phyloP scores from a whole-genome alignment of 2,113 vertebrate genomes.

The Hemiprocne comata region DNA sequence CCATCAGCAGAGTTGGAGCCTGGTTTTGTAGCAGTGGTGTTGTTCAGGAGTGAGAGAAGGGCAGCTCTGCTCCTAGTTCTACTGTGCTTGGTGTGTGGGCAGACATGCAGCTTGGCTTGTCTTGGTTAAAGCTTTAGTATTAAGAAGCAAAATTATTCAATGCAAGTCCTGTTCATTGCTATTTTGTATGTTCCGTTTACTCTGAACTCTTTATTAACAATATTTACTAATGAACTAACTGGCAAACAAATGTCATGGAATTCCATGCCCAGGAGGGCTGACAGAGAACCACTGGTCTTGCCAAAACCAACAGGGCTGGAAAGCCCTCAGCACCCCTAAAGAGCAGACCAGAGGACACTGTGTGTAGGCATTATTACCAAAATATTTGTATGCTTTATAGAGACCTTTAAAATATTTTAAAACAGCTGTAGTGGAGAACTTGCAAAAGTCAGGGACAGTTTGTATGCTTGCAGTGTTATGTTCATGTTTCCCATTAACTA shows the following conservation, averaged over 20 bases:
- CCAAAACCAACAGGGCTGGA: not conserved
- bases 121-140: not conserved
- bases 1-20: not conserved
- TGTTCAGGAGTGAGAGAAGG: too few species aligned
- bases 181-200: fast-evolving
- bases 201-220: not conserved
- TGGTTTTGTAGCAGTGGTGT: not conserved
- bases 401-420: slow-evolving; percentile 28
- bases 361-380: not conserved
- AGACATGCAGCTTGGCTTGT: fast-evolving
- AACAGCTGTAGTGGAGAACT: not conserved
- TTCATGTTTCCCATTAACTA: slow-evolving; percentile 38
- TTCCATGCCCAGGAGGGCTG: not conserved
- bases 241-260: not conserved
- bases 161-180: too few species aligned
- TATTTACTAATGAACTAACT: not conserved
- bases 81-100: fast-evolving
- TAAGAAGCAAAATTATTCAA: not conserved
- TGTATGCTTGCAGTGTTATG: not conserved
- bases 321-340: not conserved
- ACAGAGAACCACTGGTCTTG: not conserved
- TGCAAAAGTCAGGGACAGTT: not conserved
- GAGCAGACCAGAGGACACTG: not conserved
- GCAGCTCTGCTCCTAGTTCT: not conserved
- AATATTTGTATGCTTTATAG: not conserved